phyloP scores from a whole-genome alignment of 2,113 vertebrate species.

The Macrotus californicus region DNA sequence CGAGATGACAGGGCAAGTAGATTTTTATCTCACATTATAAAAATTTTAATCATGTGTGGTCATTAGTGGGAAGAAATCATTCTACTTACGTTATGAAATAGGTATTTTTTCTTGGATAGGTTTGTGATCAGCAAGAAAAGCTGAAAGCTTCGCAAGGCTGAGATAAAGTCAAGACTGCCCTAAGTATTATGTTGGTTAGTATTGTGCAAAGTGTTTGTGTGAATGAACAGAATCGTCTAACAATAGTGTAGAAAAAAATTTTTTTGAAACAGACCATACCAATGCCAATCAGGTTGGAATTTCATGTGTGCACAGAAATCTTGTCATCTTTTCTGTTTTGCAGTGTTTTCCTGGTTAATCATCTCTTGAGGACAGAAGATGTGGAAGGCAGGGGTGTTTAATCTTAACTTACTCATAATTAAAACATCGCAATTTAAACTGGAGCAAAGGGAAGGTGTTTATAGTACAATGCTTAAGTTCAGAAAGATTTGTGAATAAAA shows the following conservation, averaged over 20 bases:
- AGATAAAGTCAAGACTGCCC: neutral
- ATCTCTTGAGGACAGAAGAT: neutral
- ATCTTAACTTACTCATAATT: neutral
- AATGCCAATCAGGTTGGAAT: neutral
- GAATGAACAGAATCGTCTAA: neutral
- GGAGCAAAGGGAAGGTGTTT: neutral
- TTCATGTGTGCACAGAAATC: neutral
- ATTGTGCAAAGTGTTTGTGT: neutral
- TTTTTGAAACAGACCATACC: neutral
- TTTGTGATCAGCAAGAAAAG: neutral
- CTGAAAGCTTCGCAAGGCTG: neutral
- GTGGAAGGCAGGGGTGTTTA: neutral
- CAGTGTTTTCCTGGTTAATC: neutral
- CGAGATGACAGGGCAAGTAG: neutral
- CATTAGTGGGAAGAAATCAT: neutral
- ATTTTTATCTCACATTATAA: neutral
- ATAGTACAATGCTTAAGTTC: neutral
- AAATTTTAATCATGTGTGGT: neutral
- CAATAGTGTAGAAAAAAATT: neutral
- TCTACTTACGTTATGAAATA: neutral
- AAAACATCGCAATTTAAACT: neutral
- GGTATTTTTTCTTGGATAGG: neutral
- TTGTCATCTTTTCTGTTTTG: neutral
- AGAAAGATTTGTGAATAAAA: neutral
- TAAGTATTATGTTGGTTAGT: neutral